These are phyloP conservation scores for Artibeus jamaicensis DNA, from an alignment of 2,797 vertebrate genomes.

Conservation along the genomic window DNA sequence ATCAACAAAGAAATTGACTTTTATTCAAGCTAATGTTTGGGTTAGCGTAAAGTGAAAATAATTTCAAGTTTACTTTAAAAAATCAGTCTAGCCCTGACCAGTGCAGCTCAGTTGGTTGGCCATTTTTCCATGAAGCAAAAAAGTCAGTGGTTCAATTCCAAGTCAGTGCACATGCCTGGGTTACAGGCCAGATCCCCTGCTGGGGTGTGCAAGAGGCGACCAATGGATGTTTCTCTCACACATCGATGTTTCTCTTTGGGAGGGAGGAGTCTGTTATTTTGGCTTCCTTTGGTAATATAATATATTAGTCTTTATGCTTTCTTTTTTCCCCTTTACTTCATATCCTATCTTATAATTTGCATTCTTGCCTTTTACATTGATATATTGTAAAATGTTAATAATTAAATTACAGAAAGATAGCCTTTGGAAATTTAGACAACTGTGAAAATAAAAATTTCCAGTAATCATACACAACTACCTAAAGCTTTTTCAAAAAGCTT, in stretches of 20 bases:
- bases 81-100: neutral
- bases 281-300: neutral
- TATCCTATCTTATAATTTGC: neutral
- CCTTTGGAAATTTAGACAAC: neutral
- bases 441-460: neutral
- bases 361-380: neutral
- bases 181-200: neutral
- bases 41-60: neutral
- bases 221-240: neutral
- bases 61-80: neutral
- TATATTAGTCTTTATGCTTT: neutral
- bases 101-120: neutral
- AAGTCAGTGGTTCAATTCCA: neutral
- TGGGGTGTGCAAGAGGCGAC: neutral
- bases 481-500: neutral
- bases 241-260: neutral
- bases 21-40: neutral
- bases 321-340: neutral
- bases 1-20: slow-evolving; percentile 16
- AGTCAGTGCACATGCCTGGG: neutral
- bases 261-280: neutral
- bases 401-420: neutral
- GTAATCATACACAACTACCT: neutral
- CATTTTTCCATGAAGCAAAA: neutral
- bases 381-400: neutral